Conservation (phyloP, 2,113 vertebrate species). For the Xerus inauris region DNA sequence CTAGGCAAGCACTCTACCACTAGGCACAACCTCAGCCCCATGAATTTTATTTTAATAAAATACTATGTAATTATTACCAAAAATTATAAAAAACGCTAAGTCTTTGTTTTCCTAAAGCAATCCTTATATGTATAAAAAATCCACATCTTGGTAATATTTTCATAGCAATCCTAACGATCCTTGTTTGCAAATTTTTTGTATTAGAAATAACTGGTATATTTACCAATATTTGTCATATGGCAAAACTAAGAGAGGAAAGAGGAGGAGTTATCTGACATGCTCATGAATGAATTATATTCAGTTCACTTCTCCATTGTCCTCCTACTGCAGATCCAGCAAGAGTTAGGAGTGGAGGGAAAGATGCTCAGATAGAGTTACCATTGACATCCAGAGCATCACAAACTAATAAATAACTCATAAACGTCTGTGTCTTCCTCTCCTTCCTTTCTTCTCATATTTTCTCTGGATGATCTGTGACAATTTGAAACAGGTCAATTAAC, state of each 20-base stretch:
- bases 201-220: not conserved
- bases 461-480: not conserved
- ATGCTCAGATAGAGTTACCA: conserved; percentile 23
- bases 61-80: not conserved
- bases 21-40: too few relatives aligned
- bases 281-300: conserved; percentile 50
- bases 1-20: too few relatives aligned
- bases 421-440: not conserved
- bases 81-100: not conserved
- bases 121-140: not conserved
- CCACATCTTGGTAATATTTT: not conserved
- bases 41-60: conserved; percentile 30
- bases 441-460: not conserved
- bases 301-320: not conserved
- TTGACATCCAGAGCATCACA: not conserved
- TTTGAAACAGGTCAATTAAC: not conserved
- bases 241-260: not conserved
- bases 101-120: not conserved
- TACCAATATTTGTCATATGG: not conserved
- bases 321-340: not conserved
- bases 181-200: not conserved
- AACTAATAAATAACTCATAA: conserved; percentile 57
- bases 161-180: not conserved
- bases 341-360: not conserved
- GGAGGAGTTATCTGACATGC: not conserved